Evolutionary conservation across 2,113 vertebrate genomes (phyloP), one percentile per base, ranked within the genome.

Genomic region (Heterotilapia buettikoferi): DNA sequence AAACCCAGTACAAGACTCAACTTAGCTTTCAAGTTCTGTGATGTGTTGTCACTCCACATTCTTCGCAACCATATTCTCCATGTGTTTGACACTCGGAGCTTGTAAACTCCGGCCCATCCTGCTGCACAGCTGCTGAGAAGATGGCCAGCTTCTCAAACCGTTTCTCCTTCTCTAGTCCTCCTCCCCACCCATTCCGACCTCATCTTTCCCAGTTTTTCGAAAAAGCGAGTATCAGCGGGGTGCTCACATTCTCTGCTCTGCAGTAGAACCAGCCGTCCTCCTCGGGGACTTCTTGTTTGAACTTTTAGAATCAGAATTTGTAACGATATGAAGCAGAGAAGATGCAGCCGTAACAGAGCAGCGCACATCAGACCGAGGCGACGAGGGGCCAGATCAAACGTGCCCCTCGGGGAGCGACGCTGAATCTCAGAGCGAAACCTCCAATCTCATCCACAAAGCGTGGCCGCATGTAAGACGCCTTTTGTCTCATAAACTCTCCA

Each of bases 301-400:
- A 95, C 91, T 94, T 86, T 89, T 85, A 83, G 85, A 94, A 94
- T 94, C 92, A 93, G 91, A 96, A 94, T 92, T 80, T 92, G 90
- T 92, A 91, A 94, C 29, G 88, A 93, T 89, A 73, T 31, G n/a
- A 81, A 90, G 93, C 83, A 61, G 80, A 90, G 83, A 81, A 88
- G 89, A 91, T 68, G 83, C 45, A 21, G 89, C 84, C 83, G 59
- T 84, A 89, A 90, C 88, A 89, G 86, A 89, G 87, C 36, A 33
- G n/a, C 21, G 31, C 61, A 76, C 82, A 87, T 85, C 83, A 90
- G 84, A 87, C 87, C 57, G 5, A 87, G 85, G 16, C 26, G 31
- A 89, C 85, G 87, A 86, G 82, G 61, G 89, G 81, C 81, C 87
- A 71, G 91, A 94, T 94, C 92, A 93, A 92, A 88, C 80, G 36